Evolutionary conservation across 1,140 invertebrate species (phyloP), one percentile per base, ranked within the genome.

Genomic region (Cotesia typhae): DNA sequence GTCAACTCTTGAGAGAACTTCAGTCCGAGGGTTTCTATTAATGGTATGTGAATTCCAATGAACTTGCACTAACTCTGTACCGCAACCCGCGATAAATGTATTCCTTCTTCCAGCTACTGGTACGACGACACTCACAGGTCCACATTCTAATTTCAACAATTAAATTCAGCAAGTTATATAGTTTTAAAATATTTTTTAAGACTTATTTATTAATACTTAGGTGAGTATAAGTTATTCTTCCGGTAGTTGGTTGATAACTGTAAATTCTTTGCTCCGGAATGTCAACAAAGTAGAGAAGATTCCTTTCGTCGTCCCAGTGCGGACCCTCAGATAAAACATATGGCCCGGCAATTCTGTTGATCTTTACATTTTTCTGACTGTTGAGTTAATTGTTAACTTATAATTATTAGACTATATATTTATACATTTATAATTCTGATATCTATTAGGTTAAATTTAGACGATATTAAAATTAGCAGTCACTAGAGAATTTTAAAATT

Each of bases 281-380:
- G 77, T 94, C 92, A 2, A 93, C 92, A 77, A 89, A 93, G 75
- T 91, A 92, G 0, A 94, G 85, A 12, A 87, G 83, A 74, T 92
- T 87, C 2, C 84, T 87, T 12, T 84, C 82, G 36, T 81, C 82
- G 80, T 93, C 90, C 93, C 93, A 95, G 76, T 92, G 89, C 51
- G 90, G 93, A 66, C 87, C 92, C 85, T 93, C 91, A 9, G 85
- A 87, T 73, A 90, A 87, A 55, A 85, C 82, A 5, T 84, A 71
- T 47, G 82, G 76, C 4, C 65, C 73, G 14, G 78, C 77, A 0
- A 84, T 10, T 35, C 55, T 68, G 67, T 77, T 17, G 41, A 71
- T 67, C 55, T n/a, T 36, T 35, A 59, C 5, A 12, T 64, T 17
- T 63, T 59, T 53, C 36, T 65, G 37, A n/a, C 53, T 70, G 17